Percentiles rank a stretch among this genome's conserved stretches.
Conservation (phyloP, 1,140 invertebrate genomes). For the Drosophila malerkotliana region DNA sequence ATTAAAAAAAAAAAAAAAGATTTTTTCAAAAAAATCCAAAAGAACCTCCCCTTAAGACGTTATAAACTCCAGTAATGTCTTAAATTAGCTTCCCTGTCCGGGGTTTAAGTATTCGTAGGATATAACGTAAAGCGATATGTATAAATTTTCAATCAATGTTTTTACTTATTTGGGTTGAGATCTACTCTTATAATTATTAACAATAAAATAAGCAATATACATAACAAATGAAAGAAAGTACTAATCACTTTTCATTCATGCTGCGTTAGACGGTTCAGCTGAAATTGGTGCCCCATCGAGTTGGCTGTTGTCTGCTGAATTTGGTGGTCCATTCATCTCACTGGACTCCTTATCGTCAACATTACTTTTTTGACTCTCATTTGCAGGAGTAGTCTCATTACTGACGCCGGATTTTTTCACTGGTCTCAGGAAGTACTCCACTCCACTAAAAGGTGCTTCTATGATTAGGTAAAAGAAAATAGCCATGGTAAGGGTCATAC, state of each 20-base stretch:
- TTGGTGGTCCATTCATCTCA: too few species aligned
- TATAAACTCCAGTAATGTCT: too few species aligned
- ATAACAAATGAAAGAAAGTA: neutral
- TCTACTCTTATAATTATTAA: neutral
- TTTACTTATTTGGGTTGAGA: neutral
- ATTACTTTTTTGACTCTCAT: neutral
- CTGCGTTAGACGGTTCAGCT: neutral
- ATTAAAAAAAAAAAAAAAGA: too few species aligned
- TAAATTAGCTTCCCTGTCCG: too few species aligned
- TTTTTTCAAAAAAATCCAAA: too few species aligned
- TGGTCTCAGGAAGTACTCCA: slow-evolving; percentile 16
- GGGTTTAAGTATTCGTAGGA: too few species aligned
- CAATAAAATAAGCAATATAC: neutral
- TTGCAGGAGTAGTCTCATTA: neutral
- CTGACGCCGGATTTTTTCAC: neutral
- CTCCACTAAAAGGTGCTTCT: slow-evolving; percentile 39
- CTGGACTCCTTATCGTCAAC: neutral
- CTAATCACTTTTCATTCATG: neutral
- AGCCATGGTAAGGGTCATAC: slow-evolving; percentile 12
- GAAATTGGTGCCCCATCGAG: neutral
- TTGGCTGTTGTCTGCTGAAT: too few species aligned
- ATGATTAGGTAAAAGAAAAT: slow-evolving; percentile 36
- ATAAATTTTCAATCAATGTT: neutral
- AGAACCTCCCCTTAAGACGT: too few species aligned
- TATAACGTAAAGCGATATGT: too few species aligned